Base-by-base conservation (phyloP, 2,888 invertebrate genomes). In the Taenaris catops region DNA sequence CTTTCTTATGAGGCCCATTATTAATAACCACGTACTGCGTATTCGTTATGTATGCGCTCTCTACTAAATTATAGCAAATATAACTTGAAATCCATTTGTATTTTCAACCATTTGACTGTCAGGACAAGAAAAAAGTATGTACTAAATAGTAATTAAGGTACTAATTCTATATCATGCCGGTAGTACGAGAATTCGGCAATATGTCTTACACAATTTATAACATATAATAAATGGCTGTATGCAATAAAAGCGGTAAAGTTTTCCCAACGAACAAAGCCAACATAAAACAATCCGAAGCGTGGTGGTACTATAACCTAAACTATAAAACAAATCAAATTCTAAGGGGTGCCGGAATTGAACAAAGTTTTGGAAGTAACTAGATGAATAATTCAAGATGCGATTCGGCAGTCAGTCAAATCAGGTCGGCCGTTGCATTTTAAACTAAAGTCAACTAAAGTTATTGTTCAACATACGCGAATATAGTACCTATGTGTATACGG, bases 331-430 rank as follows among this genome's bases (percentile, higher is more conserved):
- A 70, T 70, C 75, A 68, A 71, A 66, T 73, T 72, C 65, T 57
- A 68, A 63, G 63, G 66, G 58, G 51, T 45, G 50, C 55, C 53
- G 49, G 58, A 55, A 55, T 58, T 55, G 49, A 56, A 55, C 58
- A 62, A 79, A 79, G 70, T 74, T 84, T 75, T 63, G 67, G 73
- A 59, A 53, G 55, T 57, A 52, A 58, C 55, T 51, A 59, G 63
- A 79, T 86, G 86, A 83, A 86, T 86, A 69, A 86, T 86, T 81
- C 86, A 84, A 56, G 44, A 60, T 65, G 62, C 74, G 80, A 67
- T 67, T 75, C 72, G 73, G 79, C 79, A 73, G 83, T 83, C 72
- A 79, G 74, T 86, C 86, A 84, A 63, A 69, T 58, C 53, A 49
- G 63, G 60, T 56, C 53, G 56, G 59, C 54, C 41, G 65, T 59